These are phyloP conservation scores for Lithosia quadra DNA, from an alignment of 2,888 invertebrate species.

Conservation along the genomic window DNA sequence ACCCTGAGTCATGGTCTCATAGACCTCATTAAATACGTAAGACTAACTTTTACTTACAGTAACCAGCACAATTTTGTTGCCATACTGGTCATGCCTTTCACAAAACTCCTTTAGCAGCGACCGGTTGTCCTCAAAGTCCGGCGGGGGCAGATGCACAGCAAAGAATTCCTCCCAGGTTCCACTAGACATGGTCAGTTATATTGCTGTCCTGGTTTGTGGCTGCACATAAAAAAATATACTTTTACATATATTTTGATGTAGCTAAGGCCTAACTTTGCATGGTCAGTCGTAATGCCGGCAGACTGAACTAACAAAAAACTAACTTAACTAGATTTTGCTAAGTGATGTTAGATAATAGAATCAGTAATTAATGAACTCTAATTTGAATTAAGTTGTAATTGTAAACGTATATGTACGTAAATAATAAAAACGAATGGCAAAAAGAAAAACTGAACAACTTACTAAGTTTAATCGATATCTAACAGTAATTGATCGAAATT, in stretches of 20 bases:
- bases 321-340: too few relatives aligned
- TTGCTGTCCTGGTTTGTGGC: neutral
- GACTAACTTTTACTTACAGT: slow-evolving; percentile 87
- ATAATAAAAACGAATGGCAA: too few relatives aligned
- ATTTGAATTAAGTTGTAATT: neutral
- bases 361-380: too few relatives aligned
- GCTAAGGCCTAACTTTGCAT: too few relatives aligned
- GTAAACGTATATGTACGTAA: neutral
- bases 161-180: slow-evolving; percentile 95
- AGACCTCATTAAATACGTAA: neutral
- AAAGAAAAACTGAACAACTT: neutral
- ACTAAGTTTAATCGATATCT: neutral
- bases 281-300: too few relatives aligned
- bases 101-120: slow-evolving; percentile 91
- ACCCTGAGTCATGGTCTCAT: neutral
- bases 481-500: neutral
- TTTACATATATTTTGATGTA: neutral
- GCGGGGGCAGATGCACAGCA: slow-evolving; percentile 91
- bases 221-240: neutral
- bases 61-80: slow-evolving; percentile 91
- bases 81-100: slow-evolving; percentile 89
- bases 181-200: slow-evolving; percentile 56
- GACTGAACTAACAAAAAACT: too few relatives aligned
- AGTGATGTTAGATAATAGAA: too few relatives aligned
- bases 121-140: slow-evolving; percentile 92